A percentile compares a stretch with the other conserved stretches of the same genome.
phyloP scores from a whole-genome alignment of 2,797 vertebrate genomes.

The Poeciliopsis presidionis region DNA sequence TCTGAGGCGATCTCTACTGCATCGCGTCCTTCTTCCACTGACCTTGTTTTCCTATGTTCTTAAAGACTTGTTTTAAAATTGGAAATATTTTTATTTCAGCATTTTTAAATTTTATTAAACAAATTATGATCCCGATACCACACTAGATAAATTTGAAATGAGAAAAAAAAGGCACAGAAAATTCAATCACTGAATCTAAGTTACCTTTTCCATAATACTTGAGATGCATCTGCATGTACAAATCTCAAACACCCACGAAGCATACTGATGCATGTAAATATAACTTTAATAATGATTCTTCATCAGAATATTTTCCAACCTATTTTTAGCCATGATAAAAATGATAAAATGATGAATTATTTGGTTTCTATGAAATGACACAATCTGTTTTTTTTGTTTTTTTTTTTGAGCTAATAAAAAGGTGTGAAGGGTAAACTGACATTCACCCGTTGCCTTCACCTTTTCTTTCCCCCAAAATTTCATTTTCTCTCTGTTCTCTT shows the following conservation, averaged over 20 bases:
- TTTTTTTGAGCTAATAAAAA: neutral
- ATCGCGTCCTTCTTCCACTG: neutral
- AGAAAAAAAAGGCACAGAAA: neutral
- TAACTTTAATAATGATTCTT: neutral
- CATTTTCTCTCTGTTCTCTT: neutral
- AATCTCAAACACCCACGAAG: neutral
- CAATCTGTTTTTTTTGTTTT: neutral
- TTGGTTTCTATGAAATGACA: neutral
- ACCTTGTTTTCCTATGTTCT: neutral
- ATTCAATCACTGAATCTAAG: neutral
- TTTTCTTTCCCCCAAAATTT: neutral
- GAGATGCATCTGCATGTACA: neutral
- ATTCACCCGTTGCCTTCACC: neutral
- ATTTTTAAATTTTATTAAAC: neutral
- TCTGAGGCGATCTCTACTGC: conserved; percentile 28
- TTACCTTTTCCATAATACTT: neutral
- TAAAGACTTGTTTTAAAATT: neutral
- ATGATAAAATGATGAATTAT: neutral
- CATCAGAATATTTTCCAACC: neutral
- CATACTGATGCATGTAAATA: neutral
- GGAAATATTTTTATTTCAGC: neutral
- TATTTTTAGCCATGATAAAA: neutral
- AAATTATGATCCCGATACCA: neutral
- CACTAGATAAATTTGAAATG: neutral
- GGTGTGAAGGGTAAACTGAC: neutral